Evolutionary conservation across 2,797 vertebrate species (phyloP).

Genomic region (Manis javanica): DNA sequence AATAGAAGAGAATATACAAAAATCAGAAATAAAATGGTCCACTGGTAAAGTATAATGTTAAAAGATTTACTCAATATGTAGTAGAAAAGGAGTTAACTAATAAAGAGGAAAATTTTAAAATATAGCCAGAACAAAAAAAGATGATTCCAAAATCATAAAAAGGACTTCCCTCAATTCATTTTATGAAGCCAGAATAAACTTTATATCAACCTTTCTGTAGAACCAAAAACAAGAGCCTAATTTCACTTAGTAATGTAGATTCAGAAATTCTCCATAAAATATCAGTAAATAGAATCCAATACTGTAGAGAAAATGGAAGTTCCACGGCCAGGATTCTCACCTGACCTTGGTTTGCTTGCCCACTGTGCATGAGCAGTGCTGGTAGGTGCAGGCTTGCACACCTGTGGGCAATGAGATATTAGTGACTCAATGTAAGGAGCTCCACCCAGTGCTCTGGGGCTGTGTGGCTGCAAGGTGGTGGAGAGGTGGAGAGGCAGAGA

Average conservation of each 20-base stretch:
- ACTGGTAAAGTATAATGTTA: conserved; percentile 25
- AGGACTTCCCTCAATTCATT: background rate
- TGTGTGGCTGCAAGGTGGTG: too few relatives aligned
- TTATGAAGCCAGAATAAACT: conserved; percentile 33
- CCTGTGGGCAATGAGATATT: too few relatives aligned
- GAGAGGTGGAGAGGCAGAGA: too few relatives aligned
- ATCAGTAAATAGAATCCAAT: background rate
- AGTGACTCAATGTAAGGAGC: too few relatives aligned
- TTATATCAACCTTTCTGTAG: background rate
- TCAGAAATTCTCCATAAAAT: background rate
- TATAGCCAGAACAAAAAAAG: background rate
- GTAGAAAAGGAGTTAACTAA: conserved; percentile 1
- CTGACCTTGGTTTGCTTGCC: too few relatives aligned
- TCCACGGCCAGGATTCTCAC: too few relatives aligned
- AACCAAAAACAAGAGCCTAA: background rate
- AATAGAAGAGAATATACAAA: background rate
- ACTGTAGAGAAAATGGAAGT: background rate
- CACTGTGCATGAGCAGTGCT: too few relatives aligned
- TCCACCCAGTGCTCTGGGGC: too few relatives aligned
- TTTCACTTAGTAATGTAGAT: background rate
- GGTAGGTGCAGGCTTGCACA: too few relatives aligned
- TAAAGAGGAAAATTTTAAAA: background rate
- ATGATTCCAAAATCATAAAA: background rate
- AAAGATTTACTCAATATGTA: background rate
- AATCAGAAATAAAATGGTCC: background rate